A percentile compares a stretch with the other conserved stretches of the same genome.
These are phyloP conservation scores for Acanthacorydalis orientalis DNA, from an alignment of 2,888 invertebrate genomes.

Conservation along the genomic window DNA sequence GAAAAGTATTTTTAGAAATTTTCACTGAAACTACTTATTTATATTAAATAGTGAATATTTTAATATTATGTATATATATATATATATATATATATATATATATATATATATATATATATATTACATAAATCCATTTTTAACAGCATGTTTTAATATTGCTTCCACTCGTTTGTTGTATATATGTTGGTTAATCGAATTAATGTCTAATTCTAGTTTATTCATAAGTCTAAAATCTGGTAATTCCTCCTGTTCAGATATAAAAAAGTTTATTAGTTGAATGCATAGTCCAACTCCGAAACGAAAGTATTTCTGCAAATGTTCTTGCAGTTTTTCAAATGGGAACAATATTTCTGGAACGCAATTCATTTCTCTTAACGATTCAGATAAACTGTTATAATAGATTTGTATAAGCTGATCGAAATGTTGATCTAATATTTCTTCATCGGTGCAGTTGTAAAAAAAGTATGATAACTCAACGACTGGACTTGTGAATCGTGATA, in stretches of 20 bases:
- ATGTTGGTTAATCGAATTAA: constrained; percentile 9
- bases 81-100: too few relatives aligned
- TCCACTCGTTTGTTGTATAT: constrained; percentile 10
- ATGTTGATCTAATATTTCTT: constrained; percentile 14
- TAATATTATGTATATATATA: too few relatives aligned
- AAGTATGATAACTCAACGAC: constrained; percentile 20
- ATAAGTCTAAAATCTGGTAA: constrained; percentile 11
- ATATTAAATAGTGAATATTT: too few relatives aligned
- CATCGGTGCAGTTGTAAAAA: constrained; percentile 18
- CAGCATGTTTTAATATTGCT: constrained; percentile 10
- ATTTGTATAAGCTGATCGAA: constrained; percentile 16
- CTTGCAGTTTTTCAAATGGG: constrained; percentile 14
- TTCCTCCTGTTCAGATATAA: constrained; percentile 13
- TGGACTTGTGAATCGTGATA: constrained; percentile 14
- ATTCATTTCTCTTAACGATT: constrained; percentile 13
- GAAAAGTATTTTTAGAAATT: too few relatives aligned
- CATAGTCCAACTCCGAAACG: constrained; percentile 15
- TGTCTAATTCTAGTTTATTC: constrained; percentile 5
- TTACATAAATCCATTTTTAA: constrained; percentile 10
- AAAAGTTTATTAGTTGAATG: constrained; percentile 13
- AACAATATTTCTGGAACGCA: constrained; percentile 15
- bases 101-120: neutral
- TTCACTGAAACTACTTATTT: too few relatives aligned
- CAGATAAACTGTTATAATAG: constrained; percentile 18
- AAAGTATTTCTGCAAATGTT: constrained; percentile 17